phyloP scores from a whole-genome alignment of 2,797 vertebrate genomes.

The Clarias platycephalus region DNA sequence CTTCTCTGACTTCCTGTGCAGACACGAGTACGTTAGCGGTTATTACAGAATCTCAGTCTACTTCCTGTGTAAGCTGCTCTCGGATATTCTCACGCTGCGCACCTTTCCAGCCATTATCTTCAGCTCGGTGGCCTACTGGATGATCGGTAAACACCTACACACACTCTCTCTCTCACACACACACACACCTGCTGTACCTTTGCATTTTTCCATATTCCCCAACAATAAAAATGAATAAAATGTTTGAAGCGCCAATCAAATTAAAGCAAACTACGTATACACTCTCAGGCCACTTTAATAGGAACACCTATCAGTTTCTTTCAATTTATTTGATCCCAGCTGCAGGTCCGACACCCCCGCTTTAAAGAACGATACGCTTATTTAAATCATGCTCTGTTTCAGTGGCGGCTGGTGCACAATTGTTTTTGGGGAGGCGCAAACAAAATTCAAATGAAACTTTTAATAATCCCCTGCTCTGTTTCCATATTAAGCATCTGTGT shows the following conservation, averaged over 20 bases:
- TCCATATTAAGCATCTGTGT: background rate
- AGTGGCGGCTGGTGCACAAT: no score
- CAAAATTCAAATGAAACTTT: no score
- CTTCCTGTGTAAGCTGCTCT: constrained; percentile 86
- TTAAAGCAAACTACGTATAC: no score
- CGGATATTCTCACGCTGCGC: constrained; percentile 86
- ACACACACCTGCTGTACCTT: background rate
- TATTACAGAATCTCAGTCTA: constrained; percentile 90
- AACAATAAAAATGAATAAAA: no score
- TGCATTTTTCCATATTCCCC: background rate
- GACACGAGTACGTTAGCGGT: constrained; percentile 94
- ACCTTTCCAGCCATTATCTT: constrained; percentile 83
- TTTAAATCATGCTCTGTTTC: background rate
- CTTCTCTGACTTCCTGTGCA: constrained; percentile 60
- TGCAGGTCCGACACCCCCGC: background rate
- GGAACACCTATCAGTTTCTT: no score
- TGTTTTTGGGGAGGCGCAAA: no score
- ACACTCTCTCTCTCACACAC: constrained; percentile 1
- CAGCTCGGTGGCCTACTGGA: constrained; percentile 85
- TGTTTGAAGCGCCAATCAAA: no score
- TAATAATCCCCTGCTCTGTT: background rate
- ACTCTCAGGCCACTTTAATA: no score
- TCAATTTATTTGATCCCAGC: background rate
- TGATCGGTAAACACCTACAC: constrained; percentile 72
- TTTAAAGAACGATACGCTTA: background rate